phyloP scores from a whole-genome alignment of 1,140 invertebrate species.

The Caenorhabditis briggsae region DNA sequence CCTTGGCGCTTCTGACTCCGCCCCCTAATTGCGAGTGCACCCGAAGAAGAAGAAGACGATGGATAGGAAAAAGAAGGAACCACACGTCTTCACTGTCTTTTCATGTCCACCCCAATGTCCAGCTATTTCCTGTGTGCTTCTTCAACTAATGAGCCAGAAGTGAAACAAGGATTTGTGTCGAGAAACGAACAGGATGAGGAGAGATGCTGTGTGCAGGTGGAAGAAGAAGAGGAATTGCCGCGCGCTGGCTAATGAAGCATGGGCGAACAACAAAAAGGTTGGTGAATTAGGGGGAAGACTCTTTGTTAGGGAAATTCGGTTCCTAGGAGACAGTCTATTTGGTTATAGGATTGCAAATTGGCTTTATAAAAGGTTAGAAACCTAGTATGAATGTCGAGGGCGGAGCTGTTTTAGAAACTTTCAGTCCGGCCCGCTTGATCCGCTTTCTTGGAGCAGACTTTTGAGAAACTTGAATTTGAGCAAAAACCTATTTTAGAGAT shows the following conservation, averaged over 20 bases:
- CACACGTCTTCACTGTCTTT: conserved; percentile 2
- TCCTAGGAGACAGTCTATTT: background rate
- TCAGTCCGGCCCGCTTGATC: no score
- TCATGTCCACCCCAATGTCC: background rate
- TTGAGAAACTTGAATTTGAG: no score
- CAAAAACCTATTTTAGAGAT: no score
- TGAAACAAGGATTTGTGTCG: background rate
- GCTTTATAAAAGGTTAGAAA: no score
- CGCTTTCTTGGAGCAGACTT: no score
- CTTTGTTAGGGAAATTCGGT: background rate
- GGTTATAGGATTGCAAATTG: no score
- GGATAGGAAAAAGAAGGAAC: background rate
- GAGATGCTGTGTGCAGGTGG: background rate
- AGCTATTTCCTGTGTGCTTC: conserved; percentile 50
- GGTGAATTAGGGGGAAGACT: conserved; percentile 3
- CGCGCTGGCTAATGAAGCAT: conserved; percentile 17
- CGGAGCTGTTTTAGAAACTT: no score
- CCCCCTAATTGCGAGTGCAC: conserved; percentile 49
- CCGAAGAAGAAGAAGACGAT: background rate
- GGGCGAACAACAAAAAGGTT: conserved; percentile 43
- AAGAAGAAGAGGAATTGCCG: background rate
- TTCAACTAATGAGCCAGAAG: conserved; percentile 16
- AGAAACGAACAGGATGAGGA: background rate
- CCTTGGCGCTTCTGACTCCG: conserved; percentile 41
- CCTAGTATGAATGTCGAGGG: no score